A percentile compares a stretch with the other conserved stretches of the same genome.
These are phyloP conservation scores for Atta texana DNA, from an alignment of 1,140 invertebrate genomes.

Conservation along the genomic window DNA sequence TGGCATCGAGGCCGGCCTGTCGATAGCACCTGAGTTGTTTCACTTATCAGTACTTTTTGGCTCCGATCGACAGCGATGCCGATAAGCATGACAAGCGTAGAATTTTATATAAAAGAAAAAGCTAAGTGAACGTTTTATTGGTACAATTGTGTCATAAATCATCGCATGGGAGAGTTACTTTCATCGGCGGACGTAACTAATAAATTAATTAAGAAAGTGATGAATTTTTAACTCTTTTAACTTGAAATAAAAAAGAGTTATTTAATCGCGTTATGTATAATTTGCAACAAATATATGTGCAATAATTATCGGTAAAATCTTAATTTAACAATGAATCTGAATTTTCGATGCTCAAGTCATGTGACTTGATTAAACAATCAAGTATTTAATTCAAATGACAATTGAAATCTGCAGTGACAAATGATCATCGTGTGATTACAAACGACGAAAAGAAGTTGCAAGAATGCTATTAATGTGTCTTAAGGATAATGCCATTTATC, in stretches of 20 bases:
- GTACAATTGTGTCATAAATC: background rate
- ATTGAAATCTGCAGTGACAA: background rate
- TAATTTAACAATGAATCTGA: background rate
- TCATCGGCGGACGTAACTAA: background rate
- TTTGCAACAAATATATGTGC: background rate
- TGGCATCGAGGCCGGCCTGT: slow-evolving; percentile 75
- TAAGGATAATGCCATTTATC: background rate
- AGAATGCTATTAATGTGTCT: background rate
- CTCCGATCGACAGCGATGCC: background rate
- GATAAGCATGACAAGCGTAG: slow-evolving; percentile 34
- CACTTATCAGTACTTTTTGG: slow-evolving; percentile 8
- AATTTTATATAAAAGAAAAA: slow-evolving; percentile 8
- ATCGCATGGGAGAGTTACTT: background rate
- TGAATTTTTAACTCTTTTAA: background rate
- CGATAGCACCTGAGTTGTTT: slow-evolving; percentile 75
- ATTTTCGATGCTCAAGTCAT: background rate
- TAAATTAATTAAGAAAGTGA: background rate
- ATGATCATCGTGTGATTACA: background rate
- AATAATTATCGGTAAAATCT: background rate
- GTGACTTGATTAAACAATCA: background rate
- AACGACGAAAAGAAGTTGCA: background rate
- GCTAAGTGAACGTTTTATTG: slow-evolving; percentile 7
- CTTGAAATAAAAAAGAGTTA: background rate
- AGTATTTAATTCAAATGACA: slow-evolving; percentile 5
- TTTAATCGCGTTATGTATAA: background rate